A percentile compares a stretch with the other conserved stretches of the same genome.
phyloP scores from a whole-genome alignment of 2,113 vertebrate species.

The Tachysurus vachellii region DNA sequence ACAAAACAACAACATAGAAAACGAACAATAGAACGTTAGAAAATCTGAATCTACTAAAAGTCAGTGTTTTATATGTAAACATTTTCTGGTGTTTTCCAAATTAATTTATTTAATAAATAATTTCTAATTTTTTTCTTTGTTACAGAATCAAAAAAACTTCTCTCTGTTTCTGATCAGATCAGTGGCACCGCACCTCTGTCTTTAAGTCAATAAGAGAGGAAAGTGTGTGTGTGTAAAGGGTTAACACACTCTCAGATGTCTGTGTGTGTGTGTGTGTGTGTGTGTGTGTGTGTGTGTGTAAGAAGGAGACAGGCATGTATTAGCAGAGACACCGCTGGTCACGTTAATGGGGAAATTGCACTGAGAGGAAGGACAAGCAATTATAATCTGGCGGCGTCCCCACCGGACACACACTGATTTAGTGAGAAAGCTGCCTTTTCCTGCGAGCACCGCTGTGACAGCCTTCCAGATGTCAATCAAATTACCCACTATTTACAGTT shows the following conservation, averaged over 20 bases:
- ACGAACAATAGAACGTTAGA: not conserved
- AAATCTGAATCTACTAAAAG: not conserved
- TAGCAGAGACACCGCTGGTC: constrained; percentile 94
- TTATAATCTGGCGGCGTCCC: constrained; percentile 95
- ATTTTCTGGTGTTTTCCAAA: not conserved
- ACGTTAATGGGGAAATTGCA: constrained; percentile 98
- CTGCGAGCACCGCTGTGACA: constrained; percentile 79
- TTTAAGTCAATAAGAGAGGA: not conserved
- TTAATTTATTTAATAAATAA: no score
- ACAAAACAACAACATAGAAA: not conserved
- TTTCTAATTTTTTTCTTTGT: not conserved
- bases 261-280: not conserved
- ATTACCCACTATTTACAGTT: constrained; percentile 99
- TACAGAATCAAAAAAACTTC: not conserved
- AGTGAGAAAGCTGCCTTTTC: constrained; percentile 92
- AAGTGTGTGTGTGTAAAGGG: constrained; percentile 3
- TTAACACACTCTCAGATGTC: not conserved
- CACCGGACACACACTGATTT: constrained; percentile 97
- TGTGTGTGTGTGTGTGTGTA: constrained; percentile 16
- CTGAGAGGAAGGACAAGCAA: constrained; percentile 98
- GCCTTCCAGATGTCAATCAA: constrained; percentile 99
- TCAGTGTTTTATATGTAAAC: not conserved
- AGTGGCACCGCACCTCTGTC: not conserved
- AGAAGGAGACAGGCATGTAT: constrained; percentile 92
- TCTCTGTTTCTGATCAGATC: not conserved